Conservation (phyloP, 2,888 invertebrate genomes). For the Tiliacea citrago region DNA sequence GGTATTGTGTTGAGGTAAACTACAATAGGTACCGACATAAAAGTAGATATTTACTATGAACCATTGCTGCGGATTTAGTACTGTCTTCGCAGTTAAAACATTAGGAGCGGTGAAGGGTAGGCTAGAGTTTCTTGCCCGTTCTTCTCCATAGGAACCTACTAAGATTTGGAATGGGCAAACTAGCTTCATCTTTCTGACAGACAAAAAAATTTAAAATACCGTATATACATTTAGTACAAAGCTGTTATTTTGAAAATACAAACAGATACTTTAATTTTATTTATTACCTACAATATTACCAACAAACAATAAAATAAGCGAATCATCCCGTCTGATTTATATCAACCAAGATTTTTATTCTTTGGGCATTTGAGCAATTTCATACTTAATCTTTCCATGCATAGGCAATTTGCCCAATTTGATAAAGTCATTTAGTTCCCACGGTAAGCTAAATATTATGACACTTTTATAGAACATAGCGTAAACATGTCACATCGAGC, state of each 20-base stretch:
- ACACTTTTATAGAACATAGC: not conserved
- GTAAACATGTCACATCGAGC: no score
- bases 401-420: slow-evolving; percentile 34
- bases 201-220: no score
- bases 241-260: no score
- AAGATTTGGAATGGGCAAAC: no score
- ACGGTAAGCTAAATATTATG: slow-evolving; percentile 34
- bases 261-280: no score
- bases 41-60: slow-evolving; percentile 17
- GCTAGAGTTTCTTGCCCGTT: no score
- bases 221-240: no score
- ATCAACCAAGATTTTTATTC: not conserved
- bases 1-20: slow-evolving; percentile 34
- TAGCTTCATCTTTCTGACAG: no score
- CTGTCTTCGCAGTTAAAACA: no score
- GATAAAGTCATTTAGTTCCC: slow-evolving; percentile 31
- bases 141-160: no score
- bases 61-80: not conserved
- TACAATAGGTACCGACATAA: slow-evolving; percentile 5
- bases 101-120: not conserved
- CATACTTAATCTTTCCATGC: slow-evolving; percentile 15
- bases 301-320: not conserved
- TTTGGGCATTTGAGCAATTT: slow-evolving; percentile 26
- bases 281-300: no score
- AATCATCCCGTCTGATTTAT: not conserved